These are phyloP conservation scores for Cyclopterus lumpus DNA, from an alignment of 2,797 vertebrate species.

Conservation along the genomic window DNA sequence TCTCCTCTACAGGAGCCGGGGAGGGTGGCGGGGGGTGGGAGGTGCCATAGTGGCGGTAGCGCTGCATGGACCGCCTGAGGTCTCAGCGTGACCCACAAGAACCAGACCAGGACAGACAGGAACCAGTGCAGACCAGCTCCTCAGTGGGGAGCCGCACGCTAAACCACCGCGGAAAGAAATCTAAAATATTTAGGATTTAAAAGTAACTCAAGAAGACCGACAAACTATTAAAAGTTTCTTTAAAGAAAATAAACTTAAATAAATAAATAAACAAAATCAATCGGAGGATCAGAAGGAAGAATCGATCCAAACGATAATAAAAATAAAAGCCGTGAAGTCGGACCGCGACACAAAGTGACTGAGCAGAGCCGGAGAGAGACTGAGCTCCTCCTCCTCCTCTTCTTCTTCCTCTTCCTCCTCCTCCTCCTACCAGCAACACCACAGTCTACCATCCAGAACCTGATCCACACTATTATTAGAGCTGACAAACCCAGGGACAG, in stretches of 20 bases:
- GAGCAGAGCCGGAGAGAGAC: constrained; percentile 3
- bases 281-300: too few species aligned
- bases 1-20: constrained; percentile 54
- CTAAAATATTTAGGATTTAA: neutral
- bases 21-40: constrained; percentile 34
- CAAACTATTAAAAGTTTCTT: neutral
- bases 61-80: constrained; percentile 55
- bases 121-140: neutral
- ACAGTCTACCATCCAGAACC: constrained; percentile 45
- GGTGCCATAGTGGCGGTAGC: constrained; percentile 38
- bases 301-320: neutral
- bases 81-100: neutral
- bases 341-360: neutral
- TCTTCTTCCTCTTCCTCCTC: constrained; percentile 34
- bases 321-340: neutral
- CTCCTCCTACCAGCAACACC: neutral
- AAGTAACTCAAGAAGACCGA: too few species aligned
- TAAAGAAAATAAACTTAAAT: neutral
- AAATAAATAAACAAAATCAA: too few species aligned
- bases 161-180: neutral
- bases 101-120: neutral
- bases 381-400: constrained; percentile 39
- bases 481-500: constrained; percentile 55
- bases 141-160: neutral
- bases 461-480: constrained; percentile 78